These are phyloP conservation scores for Diaphora mendica DNA, from an alignment of 2,888 invertebrate genomes.

Conservation along the genomic window DNA sequence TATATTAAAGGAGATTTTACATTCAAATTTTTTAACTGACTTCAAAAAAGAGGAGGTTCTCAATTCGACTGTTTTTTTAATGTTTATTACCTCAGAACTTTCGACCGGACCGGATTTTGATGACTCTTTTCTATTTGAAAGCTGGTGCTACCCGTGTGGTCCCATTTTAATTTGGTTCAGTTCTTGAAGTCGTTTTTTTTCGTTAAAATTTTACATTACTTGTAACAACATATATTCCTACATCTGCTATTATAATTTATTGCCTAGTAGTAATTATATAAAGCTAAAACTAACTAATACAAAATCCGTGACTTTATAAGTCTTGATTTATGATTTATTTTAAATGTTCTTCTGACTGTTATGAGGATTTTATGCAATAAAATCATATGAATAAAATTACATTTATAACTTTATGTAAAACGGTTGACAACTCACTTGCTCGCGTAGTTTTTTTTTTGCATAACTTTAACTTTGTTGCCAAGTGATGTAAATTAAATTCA, in stretches of 20 bases:
- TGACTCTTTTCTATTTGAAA: too few species aligned
- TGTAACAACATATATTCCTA: too few species aligned
- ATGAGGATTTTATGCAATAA: not conserved
- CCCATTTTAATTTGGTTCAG: too few species aligned
- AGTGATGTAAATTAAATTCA: not conserved
- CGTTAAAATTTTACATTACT: too few species aligned
- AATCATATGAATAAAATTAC: not conserved
- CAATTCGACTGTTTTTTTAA: too few species aligned
- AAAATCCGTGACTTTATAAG: not conserved
- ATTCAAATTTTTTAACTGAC: too few species aligned
- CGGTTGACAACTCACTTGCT: not conserved
- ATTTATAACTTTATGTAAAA: not conserved
- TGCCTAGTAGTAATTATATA: not conserved
- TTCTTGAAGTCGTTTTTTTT: too few species aligned
- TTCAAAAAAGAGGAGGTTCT: too few species aligned
- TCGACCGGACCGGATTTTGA: too few species aligned
- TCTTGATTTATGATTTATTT: not conserved
- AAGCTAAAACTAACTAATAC: not conserved
- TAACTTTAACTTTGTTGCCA: not conserved
- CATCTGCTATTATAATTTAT: not conserved
- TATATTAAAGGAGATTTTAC: too few species aligned
- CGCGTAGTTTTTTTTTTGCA: not conserved
- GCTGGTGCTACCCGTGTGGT: too few species aligned
- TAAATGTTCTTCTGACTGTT: not conserved
- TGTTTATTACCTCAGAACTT: too few species aligned